A percentile compares a stretch with the other conserved stretches of the same genome.
These are phyloP conservation scores for Hemicordylus capensis DNA, from an alignment of 2,113 vertebrate genomes.

Conservation along the genomic window DNA sequence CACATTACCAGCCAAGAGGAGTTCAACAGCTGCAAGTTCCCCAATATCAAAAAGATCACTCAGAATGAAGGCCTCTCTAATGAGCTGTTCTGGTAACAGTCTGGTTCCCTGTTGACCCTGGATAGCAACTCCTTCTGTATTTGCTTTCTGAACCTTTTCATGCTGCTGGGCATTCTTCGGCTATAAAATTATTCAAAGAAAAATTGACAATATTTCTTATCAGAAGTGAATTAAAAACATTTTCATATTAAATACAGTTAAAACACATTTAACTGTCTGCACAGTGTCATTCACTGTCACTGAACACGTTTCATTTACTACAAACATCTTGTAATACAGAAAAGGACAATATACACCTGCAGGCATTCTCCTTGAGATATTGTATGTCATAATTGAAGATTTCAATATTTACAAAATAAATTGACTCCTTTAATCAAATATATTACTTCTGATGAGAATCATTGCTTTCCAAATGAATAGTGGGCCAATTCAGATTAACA, in stretches of 20 bases:
- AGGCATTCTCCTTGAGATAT: constrained; percentile 8
- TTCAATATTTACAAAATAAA: neutral
- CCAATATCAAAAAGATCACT: constrained; percentile 96
- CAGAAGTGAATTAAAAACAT: neutral
- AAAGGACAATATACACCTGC: neutral
- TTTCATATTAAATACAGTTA: neutral
- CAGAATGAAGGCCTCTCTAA: constrained; percentile 95
- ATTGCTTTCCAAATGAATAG: neutral
- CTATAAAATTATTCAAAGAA: constrained; percentile 71
- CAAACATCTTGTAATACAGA: rapidly evolving
- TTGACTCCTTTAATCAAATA: neutral
- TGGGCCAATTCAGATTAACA: too few species aligned
- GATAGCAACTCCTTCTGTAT: constrained; percentile 93
- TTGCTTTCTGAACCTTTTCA: constrained; percentile 95
- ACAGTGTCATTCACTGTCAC: constrained; percentile 10
- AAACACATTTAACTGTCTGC: constrained; percentile 12
- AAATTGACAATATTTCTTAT: neutral
- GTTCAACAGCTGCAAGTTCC: constrained; percentile 93
- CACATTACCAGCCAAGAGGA: constrained; percentile 91
- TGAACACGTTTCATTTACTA: neutral
- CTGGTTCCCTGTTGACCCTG: constrained; percentile 95
- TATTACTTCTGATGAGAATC: neutral
- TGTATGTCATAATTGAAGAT: neutral
- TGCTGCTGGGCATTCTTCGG: constrained; percentile 95
- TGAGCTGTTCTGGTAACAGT: constrained; percentile 92